Evolutionary conservation across 2,888 invertebrate genomes (phyloP).

Genomic region (Drosophila yooni): DNA sequence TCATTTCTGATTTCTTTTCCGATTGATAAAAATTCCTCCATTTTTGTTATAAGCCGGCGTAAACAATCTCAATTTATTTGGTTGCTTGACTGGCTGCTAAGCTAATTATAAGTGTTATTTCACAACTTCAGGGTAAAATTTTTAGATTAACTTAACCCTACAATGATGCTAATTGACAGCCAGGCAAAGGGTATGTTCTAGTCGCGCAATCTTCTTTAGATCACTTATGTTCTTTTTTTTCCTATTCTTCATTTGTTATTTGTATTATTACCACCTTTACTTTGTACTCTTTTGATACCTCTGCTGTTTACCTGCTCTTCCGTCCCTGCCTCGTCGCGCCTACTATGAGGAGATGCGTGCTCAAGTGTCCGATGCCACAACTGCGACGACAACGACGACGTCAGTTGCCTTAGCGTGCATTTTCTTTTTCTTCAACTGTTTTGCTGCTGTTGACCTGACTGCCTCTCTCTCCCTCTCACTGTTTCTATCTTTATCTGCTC

Average conservation of each 20-base stretch:
- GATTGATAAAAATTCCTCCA: not conserved
- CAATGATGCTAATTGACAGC: not conserved
- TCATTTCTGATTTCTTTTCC: not conserved
- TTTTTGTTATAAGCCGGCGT: not conserved
- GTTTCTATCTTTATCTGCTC: constrained; percentile 14
- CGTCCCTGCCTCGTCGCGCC: constrained; percentile 8
- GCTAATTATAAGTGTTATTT: not conserved
- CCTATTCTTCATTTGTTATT: constrained; percentile 12
- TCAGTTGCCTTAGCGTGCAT: constrained; percentile 41
- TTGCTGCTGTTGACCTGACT: constrained; percentile 46
- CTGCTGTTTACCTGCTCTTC: constrained; percentile 33
- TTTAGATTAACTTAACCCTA: not conserved
- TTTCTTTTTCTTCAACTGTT: constrained; percentile 46
- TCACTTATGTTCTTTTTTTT: not conserved
- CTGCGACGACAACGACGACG: constrained; percentile 22
- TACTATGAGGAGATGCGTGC: constrained; percentile 55
- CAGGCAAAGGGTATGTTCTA: not conserved
- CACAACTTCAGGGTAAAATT: not conserved
- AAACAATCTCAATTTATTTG: not conserved
- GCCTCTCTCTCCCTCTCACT: not conserved
- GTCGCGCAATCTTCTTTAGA: not conserved
- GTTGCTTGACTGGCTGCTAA: not conserved
- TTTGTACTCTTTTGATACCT: constrained; percentile 35
- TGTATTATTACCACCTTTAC: constrained; percentile 54
- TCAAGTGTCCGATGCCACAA: constrained; percentile 41